These are phyloP conservation scores for Pteronotus mesoamericanus DNA, from an alignment of 2,797 vertebrate species.

Conservation along the genomic window DNA sequence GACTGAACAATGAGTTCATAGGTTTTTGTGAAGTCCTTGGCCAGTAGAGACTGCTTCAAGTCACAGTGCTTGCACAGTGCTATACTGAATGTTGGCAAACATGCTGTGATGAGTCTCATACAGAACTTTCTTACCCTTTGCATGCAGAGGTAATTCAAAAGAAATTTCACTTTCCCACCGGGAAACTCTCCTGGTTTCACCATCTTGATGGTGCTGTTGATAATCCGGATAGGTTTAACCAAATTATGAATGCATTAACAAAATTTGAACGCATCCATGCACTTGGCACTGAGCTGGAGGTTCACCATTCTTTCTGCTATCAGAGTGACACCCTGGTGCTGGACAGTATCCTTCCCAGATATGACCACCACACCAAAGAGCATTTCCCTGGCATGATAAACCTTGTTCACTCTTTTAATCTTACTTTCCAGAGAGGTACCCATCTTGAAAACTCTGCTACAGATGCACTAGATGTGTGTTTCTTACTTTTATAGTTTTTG, in stretches of 20 bases:
- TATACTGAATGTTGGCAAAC: conserved; percentile 95
- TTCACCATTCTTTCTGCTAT: background rate
- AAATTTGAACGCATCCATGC: no score
- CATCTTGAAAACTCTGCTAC: conserved; percentile 76
- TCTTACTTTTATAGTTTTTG: background rate
- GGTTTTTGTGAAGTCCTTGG: conserved; percentile 95
- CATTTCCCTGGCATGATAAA: conserved; percentile 89
- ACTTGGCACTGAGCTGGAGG: background rate
- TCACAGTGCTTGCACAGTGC: conserved; percentile 94
- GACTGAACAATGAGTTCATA: conserved; percentile 97
- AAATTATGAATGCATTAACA: background rate
- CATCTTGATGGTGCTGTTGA: conserved; percentile 92
- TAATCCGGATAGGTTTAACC: conserved; percentile 88
- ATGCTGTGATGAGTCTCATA: conserved; percentile 97
- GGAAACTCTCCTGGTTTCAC: conserved; percentile 95
- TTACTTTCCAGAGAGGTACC: conserved; percentile 90
- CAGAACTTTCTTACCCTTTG: conserved; percentile 92
- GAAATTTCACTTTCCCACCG: conserved; percentile 95
- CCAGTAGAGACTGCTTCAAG: conserved; percentile 92
- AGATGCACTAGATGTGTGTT: background rate
- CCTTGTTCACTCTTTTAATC: conserved; percentile 95
- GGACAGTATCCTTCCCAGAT: background rate
- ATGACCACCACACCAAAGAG: background rate
- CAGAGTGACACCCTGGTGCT: background rate
- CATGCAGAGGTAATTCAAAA: conserved; percentile 92